phyloP scores from a whole-genome alignment of 2,797 vertebrate species.

The Euthynnus affinis region DNA sequence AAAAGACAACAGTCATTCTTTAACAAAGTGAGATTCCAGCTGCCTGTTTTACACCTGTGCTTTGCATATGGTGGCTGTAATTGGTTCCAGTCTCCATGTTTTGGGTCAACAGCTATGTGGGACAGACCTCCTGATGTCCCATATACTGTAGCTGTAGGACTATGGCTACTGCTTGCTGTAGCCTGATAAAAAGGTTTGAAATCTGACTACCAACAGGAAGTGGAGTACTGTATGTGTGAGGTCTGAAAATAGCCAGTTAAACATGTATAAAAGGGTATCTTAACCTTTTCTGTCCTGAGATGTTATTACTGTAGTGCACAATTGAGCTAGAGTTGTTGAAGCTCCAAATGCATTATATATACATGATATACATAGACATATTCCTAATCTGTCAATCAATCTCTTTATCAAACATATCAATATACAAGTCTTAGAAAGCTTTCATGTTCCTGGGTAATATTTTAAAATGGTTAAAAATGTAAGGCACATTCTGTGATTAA shows the following conservation, averaged over 20 bases:
- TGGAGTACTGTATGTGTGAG: background rate
- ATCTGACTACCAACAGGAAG: conserved; percentile 33
- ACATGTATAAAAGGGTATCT: background rate
- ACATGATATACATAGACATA: no score
- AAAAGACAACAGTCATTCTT: background rate
- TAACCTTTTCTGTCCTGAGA: background rate
- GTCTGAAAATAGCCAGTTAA: background rate
- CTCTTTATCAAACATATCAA: no score
- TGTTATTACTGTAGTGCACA: background rate
- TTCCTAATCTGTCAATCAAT: no score
- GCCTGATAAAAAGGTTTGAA: conserved; percentile 38
- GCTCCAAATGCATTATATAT: background rate
- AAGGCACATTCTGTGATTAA: no score
- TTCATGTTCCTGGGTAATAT: no score
- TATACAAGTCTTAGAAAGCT: no score
- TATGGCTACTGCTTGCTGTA: conserved; percentile 29
- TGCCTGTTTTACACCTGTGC: conserved; percentile 52
- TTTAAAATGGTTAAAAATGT: no score
- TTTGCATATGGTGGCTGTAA: conserved; percentile 61
- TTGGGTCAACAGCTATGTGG: conserved; percentile 79
- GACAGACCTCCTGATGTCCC: conserved; percentile 66
- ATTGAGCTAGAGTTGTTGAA: no score
- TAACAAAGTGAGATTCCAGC: conserved; percentile 32
- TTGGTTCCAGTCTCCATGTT: conserved; percentile 57
- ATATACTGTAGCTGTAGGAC: conserved; percentile 51